phyloP scores from a whole-genome alignment of 2,888 invertebrate species.

The Agrochola circellaris region DNA sequence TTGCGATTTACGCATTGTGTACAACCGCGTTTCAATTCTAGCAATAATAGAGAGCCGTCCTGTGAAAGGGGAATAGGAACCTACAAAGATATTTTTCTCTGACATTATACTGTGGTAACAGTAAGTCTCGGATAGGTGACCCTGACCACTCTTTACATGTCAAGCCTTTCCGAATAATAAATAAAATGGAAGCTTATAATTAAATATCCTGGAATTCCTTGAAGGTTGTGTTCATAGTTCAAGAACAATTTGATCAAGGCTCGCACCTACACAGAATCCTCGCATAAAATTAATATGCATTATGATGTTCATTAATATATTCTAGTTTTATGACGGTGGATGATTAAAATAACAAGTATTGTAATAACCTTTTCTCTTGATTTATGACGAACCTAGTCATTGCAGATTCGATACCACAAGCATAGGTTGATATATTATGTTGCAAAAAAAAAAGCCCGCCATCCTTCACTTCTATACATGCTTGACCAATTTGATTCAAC shows the following conservation, averaged over 20 bases:
- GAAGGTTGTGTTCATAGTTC: slow-evolving; percentile 33
- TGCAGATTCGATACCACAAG: background rate
- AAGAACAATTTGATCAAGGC: slow-evolving; percentile 9
- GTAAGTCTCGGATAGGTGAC: no score
- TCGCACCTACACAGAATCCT: background rate
- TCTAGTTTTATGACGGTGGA: background rate
- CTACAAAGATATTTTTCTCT: background rate
- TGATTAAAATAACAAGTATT: background rate
- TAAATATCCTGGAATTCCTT: slow-evolving; percentile 20
- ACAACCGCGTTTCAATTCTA: background rate
- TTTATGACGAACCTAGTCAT: background rate
- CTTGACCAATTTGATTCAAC: background rate
- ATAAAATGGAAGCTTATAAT: slow-evolving; percentile 3
- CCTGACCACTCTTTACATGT: background rate
- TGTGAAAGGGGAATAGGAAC: background rate
- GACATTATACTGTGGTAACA: background rate
- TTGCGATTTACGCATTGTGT: background rate
- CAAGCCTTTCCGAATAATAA: background rate
- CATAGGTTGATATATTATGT: background rate
- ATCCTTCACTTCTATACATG: background rate
- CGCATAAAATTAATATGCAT: slow-evolving; percentile 41
- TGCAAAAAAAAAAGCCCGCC: no score
- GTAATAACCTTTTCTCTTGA: background rate
- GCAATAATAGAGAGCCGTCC: background rate
- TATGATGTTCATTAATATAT: background rate